These are phyloP conservation scores for Arizona elegans DNA, from an alignment of 2,113 vertebrate species.

Conservation along the genomic window DNA sequence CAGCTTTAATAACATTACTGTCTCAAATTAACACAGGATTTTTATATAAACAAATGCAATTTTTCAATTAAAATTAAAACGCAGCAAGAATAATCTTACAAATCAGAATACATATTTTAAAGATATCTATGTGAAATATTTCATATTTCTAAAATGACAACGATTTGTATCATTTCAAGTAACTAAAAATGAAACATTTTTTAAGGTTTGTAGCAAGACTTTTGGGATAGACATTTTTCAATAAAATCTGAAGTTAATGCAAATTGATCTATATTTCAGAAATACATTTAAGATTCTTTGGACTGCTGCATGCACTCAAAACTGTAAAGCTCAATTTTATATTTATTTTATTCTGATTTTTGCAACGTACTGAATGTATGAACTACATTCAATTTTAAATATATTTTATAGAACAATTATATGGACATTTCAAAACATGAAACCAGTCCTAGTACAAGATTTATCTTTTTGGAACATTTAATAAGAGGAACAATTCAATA, in stretches of 20 bases:
- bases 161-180: slow-evolving; percentile 31
- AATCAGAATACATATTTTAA: slow-evolving; percentile 52
- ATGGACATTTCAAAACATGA: not conserved
- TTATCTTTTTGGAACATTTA: not conserved
- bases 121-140: slow-evolving; percentile 58
- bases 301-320: not conserved
- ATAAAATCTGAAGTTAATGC: not conserved
- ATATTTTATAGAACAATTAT: not conserved
- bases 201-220: not conserved
- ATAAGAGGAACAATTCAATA: slow-evolving; percentile 2
- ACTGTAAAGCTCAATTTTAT: not conserved
- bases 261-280: slow-evolving; percentile 1
- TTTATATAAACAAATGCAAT: slow-evolving; percentile 55
- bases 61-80: slow-evolving; percentile 63
- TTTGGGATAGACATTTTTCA: not conserved
- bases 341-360: not conserved
- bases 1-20: slow-evolving; percentile 14
- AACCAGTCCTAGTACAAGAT: not conserved
- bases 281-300: not conserved
- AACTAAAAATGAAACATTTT: not conserved
- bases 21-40: slow-evolving; percentile 51
- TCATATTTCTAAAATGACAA: slow-evolving; percentile 40
- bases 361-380: slow-evolving; percentile 11
- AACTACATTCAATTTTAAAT: not conserved
- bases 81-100: slow-evolving; percentile 56